A percentile compares a stretch with the other conserved stretches of the same genome.
Conservation (phyloP, 2,797 vertebrate species). For the Gymnocypris eckloni region DNA sequence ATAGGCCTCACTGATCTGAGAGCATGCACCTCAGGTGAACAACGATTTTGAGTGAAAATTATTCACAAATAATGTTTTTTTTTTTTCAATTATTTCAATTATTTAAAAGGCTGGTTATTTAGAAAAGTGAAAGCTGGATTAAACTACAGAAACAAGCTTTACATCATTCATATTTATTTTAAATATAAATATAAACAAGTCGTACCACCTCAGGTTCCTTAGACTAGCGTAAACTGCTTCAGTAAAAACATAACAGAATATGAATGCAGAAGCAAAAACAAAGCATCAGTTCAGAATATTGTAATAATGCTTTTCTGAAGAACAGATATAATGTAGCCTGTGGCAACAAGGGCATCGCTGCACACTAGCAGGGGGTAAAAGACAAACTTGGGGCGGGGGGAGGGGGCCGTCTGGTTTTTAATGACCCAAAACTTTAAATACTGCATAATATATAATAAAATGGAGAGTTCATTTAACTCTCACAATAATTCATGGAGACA, state of each 20-base stretch:
- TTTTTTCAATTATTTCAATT: neutral
- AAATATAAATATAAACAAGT: constrained; percentile 14
- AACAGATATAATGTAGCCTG: constrained; percentile 84
- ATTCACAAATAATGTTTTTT: neutral
- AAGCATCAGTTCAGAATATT: constrained; percentile 78
- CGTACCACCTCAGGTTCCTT: constrained; percentile 50
- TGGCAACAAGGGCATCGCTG: constrained; percentile 89
- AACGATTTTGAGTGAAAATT: neutral
- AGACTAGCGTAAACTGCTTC: neutral
- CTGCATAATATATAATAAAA: constrained; percentile 99
- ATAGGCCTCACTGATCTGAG: neutral
- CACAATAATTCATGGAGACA: constrained; percentile 92
- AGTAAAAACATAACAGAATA: constrained; percentile 61
- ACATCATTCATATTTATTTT: neutral
- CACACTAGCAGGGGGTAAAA: constrained; percentile 88
- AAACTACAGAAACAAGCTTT: neutral
- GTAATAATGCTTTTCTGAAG: constrained; percentile 80
- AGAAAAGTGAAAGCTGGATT: neutral
- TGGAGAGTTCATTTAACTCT: constrained; percentile 98
- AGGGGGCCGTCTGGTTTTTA: constrained; percentile 92
- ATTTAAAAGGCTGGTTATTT: neutral
- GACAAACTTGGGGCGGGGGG: constrained; percentile 79
- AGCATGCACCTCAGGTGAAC: neutral
- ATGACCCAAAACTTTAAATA: constrained; percentile 99
- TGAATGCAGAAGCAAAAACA: constrained; percentile 67